Conservation (phyloP, 2,888 invertebrate species). For the Silvanus unidentatus region DNA sequence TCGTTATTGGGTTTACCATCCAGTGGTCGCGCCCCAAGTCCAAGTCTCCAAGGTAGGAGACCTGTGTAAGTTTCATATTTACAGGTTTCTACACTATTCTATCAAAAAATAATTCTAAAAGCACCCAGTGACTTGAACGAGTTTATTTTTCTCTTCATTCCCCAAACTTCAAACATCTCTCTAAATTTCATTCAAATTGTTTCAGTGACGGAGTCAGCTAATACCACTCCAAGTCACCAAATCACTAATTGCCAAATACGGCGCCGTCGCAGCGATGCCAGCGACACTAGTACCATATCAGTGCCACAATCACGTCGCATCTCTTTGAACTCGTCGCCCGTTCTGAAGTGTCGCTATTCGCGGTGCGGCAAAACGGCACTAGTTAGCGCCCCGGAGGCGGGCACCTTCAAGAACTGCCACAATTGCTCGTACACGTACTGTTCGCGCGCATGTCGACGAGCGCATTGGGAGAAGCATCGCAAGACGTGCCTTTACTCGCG, state of each 20-base stretch:
- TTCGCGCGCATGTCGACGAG: conserved; percentile 80
- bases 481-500: conserved; percentile 85
- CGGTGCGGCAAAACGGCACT: conserved; percentile 68
- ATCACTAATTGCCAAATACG: background rate
- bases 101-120: conserved; percentile 17
- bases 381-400: conserved; percentile 69
- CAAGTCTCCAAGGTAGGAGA: conserved; percentile 63
- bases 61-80: conserved; percentile 71
- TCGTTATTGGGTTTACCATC: conserved; percentile 83
- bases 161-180: no score
- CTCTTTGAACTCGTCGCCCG: conserved; percentile 47
- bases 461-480: conserved; percentile 91
- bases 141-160: no score
- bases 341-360: conserved; percentile 66
- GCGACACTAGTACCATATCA: conserved; percentile 43
- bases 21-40: conserved; percentile 71
- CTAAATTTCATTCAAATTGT: conserved; percentile 9
- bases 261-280: conserved; percentile 57
- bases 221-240: conserved; percentile 41
- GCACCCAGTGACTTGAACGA: no score
- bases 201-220: conserved; percentile 48
- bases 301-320: conserved; percentile 49
- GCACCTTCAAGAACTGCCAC: conserved; percentile 85
- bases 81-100: conserved; percentile 39
- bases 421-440: conserved; percentile 95